Percentiles rank a stretch among this genome's conserved stretches.
phyloP scores from a whole-genome alignment of 2,888 invertebrate genomes.

The Epistrophe eligans region DNA sequence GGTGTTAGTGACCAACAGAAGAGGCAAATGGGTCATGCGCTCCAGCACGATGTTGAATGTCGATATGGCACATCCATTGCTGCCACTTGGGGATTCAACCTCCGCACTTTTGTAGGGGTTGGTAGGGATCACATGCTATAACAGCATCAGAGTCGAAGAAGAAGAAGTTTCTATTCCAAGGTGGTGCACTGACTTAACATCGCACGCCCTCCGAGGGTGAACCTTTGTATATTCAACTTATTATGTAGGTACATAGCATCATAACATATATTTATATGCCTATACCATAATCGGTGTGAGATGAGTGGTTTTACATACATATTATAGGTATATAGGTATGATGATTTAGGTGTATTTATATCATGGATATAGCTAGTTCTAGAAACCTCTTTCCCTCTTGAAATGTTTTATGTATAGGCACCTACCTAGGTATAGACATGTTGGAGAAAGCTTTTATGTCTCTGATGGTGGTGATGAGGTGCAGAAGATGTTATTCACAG shows the following conservation, averaged over 20 bases:
- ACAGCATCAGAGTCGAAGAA: constrained; percentile 70
- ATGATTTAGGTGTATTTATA: constrained; percentile 31
- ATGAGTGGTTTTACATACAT: constrained; percentile 13
- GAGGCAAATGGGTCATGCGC: constrained; percentile 73
- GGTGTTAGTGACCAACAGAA: constrained; percentile 64
- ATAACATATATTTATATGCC: neutral
- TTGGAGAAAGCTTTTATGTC: constrained; percentile 58
- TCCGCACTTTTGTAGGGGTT: constrained; percentile 70
- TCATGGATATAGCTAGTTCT: constrained; percentile 1
- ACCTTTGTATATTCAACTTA: constrained; percentile 57
- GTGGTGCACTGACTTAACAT: constrained; percentile 76
- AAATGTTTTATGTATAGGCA: neutral
- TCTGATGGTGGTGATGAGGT: constrained; percentile 19
- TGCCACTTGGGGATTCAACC: constrained; percentile 72
- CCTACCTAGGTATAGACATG: constrained; percentile 28
- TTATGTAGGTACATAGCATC: constrained; percentile 4
- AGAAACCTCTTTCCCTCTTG: constrained; percentile 56
- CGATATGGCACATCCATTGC: constrained; percentile 61
- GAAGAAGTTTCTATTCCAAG: constrained; percentile 75
- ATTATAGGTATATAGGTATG: neutral
- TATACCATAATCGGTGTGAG: constrained; percentile 36
- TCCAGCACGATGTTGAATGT: constrained; percentile 62
- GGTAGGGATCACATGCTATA: constrained; percentile 74
- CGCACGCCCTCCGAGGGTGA: constrained; percentile 74
- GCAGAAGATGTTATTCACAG: constrained; percentile 30